phyloP scores from a whole-genome alignment of 2,797 vertebrate species.

The Synanceia verrucosa region DNA sequence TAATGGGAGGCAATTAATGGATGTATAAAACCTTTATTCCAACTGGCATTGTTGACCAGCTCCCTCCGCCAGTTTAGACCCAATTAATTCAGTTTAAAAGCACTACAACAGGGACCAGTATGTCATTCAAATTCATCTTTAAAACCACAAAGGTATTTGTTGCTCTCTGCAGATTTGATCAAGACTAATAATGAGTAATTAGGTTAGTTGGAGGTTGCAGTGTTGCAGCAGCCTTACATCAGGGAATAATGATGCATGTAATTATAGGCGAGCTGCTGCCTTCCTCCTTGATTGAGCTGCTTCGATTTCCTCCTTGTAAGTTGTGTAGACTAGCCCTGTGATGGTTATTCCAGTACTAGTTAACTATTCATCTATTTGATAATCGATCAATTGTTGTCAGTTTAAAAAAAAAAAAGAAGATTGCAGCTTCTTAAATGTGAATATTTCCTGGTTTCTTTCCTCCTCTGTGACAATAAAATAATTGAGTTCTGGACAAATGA shows the following conservation, averaged over 20 bases:
- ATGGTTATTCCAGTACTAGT: no score
- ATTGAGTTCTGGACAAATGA: no score
- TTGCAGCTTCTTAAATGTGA: no score
- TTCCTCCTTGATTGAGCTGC: constrained; percentile 56
- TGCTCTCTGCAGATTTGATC: constrained; percentile 10
- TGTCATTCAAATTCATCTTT: neutral
- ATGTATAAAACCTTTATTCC: neutral
- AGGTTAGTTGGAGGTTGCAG: constrained; percentile 34
- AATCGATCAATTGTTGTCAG: no score
- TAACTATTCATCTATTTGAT: no score
- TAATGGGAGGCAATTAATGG: no score
- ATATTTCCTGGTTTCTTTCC: no score
- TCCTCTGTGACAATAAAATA: no score
- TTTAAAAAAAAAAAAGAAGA: no score
- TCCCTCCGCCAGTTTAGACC: neutral
- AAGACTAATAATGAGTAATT: constrained; percentile 29
- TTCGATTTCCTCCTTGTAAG: constrained; percentile 8
- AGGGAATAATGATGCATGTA: constrained; percentile 59
- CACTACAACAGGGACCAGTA: neutral
- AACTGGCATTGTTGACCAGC: neutral
- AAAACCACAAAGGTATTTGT: neutral
- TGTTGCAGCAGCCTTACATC: constrained; percentile 34
- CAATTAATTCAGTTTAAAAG: neutral
- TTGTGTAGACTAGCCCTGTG: neutral
- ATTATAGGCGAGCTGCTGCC: constrained; percentile 40